Base-by-base conservation (phyloP, 1,140 invertebrate genomes). In the Achroia grisella region DNA sequence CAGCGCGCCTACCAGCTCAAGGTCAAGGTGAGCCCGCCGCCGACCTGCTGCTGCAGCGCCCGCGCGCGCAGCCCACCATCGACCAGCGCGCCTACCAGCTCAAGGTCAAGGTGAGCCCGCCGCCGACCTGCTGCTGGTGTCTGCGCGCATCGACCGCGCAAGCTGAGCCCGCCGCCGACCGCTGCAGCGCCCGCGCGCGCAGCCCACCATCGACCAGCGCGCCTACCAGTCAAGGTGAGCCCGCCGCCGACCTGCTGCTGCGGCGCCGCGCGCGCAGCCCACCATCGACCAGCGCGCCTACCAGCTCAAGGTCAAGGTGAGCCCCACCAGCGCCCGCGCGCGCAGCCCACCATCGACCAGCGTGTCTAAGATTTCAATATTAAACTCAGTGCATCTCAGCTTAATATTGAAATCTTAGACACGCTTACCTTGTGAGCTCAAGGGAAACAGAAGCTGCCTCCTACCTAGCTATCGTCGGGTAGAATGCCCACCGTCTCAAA, bases 381-480 rank as follows among this genome's bases (percentile, higher is more conserved):
- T 17, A 88, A n/a, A n/a, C n/a, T n/a, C n/a, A n/a, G n/a, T n/a
- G n/a, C 84, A 39, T 84, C 87, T 30, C 90, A 1, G 49, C 88
- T 90, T 46, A 90, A 90, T 9, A 89, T 89, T 9, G 93, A 95
- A 5, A 6, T 11, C 13, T n/a, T 52, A 93, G 94, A 64, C 88
- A 91, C 8, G 89, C 89, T 33, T 94, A 93, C 79, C 88, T 6
- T 33, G 32, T 12, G n/a, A 93, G 64, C 87, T 91, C 30, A 93
- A 92, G 72, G 90, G 94, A n/a, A 91, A 91, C 72, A 79, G 83
- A 29, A 17, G 56, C 10, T 36, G 15, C 90, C 91, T 69, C 88
- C 92, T 54, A 90, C 93, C 8, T 85, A 95, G 96, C 71, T 94
- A 94, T 82, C 96, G 98, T 71, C 98, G 97, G 94, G 52, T 93